Conservation (phyloP, 2,113 vertebrate species). For the Phylloscopus whistleri region DNA sequence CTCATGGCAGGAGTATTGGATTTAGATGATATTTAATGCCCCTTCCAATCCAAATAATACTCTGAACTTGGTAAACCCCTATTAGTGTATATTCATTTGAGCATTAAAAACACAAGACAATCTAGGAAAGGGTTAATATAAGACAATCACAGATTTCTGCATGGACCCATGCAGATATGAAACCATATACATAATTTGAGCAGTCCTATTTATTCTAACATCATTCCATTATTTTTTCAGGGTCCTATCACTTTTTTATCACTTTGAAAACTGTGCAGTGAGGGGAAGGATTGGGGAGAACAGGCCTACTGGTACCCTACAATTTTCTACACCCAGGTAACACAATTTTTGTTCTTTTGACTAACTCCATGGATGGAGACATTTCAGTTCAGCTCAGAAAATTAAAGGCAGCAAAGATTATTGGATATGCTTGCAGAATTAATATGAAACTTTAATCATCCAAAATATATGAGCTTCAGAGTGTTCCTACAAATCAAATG, state of each 20-base stretch:
- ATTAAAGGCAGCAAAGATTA: conserved; percentile 33
- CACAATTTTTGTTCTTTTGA: neutral
- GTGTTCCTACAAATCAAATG: conserved; percentile 37
- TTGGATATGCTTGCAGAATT: conserved; percentile 31
- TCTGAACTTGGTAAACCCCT: neutral
- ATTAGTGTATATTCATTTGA: neutral
- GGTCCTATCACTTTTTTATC: neutral
- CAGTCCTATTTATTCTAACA: neutral
- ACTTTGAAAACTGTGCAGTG: neutral
- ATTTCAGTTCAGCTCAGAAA: conserved; percentile 28
- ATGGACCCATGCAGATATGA: neutral
- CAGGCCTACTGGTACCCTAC: neutral
- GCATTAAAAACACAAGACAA: neutral
- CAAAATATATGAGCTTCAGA: neutral
- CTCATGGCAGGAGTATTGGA: neutral
- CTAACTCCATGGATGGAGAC: neutral
- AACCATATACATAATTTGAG: neutral
- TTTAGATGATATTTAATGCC: neutral
- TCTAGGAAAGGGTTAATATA: neutral
- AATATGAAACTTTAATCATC: conserved; percentile 20
- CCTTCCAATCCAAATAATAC: neutral
- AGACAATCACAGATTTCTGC: neutral
- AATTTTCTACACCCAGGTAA: neutral
- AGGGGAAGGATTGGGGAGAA: neutral
- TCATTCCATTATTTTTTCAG: neutral